Evolutionary conservation across 2,113 vertebrate species (phyloP), one percentile per base, ranked within the genome.

Genomic region (Rhinichthys klamathensis): DNA sequence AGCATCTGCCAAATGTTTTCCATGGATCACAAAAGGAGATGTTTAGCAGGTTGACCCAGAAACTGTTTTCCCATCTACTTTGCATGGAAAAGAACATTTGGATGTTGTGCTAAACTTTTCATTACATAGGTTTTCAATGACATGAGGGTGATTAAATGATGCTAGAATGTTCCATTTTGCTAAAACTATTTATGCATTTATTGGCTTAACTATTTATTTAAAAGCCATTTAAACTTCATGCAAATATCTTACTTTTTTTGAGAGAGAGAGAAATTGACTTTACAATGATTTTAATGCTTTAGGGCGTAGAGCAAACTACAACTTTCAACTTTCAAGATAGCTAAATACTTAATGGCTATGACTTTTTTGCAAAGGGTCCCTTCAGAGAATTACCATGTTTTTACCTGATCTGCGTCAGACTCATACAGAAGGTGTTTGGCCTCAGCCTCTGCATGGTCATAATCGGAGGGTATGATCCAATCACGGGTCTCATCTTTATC

Each of bases 381-480:
- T 58, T 23, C 23, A 27, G 23, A 80, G 32, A 56, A 38, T 38
- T 4, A 15, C 35, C 12, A 44, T 9, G 32, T 13, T 61, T 91
- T 51, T 91, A 98, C 98, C 94, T 99, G 96, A 90, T 99, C 94
- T 82, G 95, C 76, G 84, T 99, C 98, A 0, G 98, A 99, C 51
- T 99, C 98, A 0, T 98, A 98, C 84, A 99, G 95, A 6, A 99
- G 95, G 89, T 99, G 98, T 35, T 97, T 96, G 21, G 98, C 97
- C 84, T 99, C 98, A 0, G 98, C 97, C 56, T 99, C 98, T 0
- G 98, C 97, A 0, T 99, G 98, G 90, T 99, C 98, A 0, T 99
- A 99, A 84, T 99, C 97, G 0, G 95, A 97, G 2, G 98, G 98
- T 18, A 99, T 93, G 89, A 99, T 99, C 98, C 98, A 99, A 61